Evolutionary conservation across 37 sponge, comb jelly and placozoan species (phyloP).

Genomic region (Mnemiopsis leidyi): DNA sequence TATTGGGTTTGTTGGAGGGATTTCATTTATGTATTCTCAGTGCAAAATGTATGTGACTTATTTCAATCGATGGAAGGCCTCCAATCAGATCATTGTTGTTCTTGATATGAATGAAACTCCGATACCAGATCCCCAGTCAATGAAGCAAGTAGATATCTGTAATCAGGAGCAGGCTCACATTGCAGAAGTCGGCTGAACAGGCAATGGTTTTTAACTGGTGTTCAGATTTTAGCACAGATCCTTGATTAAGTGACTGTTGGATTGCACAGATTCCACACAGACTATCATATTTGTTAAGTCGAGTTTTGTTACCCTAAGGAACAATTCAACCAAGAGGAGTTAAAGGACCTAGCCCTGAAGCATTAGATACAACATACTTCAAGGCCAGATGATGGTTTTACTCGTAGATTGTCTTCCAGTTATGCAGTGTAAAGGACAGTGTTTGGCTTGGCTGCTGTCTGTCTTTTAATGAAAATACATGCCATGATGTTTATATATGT

Average conservation of each 20-base stretch:
- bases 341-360: no score
- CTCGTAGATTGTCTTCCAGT: no score
- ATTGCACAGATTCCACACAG: no score
- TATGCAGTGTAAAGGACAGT: background rate
- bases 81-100: slow-evolving; percentile 29
- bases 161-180: slow-evolving; percentile 24
- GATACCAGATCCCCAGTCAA: background rate
- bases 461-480: background rate
- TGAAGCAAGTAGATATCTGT: slow-evolving; percentile 9
- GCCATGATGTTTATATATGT: background rate
- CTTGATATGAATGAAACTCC: slow-evolving; percentile 45
- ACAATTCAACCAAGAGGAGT: no score
- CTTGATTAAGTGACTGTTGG: background rate
- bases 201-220: background rate
- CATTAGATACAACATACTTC: no score
- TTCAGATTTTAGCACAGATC: background rate
- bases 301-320: no score
- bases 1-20: slow-evolving; percentile 58
- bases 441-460: background rate
- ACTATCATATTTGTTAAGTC: no score
- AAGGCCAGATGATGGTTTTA: no score
- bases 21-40: slow-evolving; percentile 64
- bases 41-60: slow-evolving; percentile 66
- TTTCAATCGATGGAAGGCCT: slow-evolving; percentile 58
- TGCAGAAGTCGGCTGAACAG: slow-evolving; percentile 3